Base-by-base conservation (phyloP, 2,113 vertebrate genomes). In the Oryzias curvinotus region DNA sequence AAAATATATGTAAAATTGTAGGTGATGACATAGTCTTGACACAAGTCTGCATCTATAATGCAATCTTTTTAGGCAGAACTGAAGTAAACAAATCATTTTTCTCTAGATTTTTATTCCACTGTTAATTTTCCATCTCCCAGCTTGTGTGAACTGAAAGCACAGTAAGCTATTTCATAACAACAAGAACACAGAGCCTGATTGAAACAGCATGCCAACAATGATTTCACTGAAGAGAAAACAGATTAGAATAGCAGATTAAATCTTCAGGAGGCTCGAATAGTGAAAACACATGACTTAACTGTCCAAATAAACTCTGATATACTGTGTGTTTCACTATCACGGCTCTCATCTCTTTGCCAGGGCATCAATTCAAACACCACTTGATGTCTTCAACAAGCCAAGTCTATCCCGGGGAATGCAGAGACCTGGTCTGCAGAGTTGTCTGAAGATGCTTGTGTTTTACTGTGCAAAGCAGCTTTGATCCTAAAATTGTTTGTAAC, bases 71-170 rank as follows among this genome's bases (percentile, higher is more conserved):
- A 77, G 68, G 56, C 71, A 57, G 61, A 69, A 61, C 55, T 47
- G 58, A 70, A 62, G 28, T 17, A 52, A 67, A 52, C 46, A 36
- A 65, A 71, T 55, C 15, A 23, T 65, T 68, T 71, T 66, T 5
- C 48, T 75, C 71, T 70, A 77, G 36, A 54, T 66, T 57, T 80
- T 82, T 66, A 65, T 80, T 84, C 78, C 71, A 65, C 46, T 59
- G 58, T 65, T 68, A 53, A 64, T 77, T 80, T 84, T 81, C 77
- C 73, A 79, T 80, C 71, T 75, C 72, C 62, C 67, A 73, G 68
- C 62, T 30, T 54, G 41, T 64, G 52, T 62, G 64, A 70, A 82
- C 65, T 52, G 52, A 73, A 57, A 57, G 59, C 43, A 3, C 30
- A 28, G 49, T 53, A 62, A 67, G 44, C 48, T 59, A 59, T 73